These are phyloP conservation scores for Anneissia japonica DNA, from an alignment of 35 echinoderm and acorn worm species.

Conservation along the genomic window DNA sequence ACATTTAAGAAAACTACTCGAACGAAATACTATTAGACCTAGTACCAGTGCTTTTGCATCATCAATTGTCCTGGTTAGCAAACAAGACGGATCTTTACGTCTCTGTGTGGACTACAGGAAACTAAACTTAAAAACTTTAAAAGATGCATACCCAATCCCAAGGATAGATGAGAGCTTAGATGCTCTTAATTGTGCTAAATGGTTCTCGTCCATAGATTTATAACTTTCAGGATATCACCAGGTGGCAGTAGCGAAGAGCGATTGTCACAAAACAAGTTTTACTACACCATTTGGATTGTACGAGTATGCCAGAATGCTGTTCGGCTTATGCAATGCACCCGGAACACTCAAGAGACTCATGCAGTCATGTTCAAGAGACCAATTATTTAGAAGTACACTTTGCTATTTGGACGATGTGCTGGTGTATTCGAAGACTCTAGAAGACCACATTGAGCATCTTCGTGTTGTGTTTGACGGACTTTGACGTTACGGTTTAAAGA, in stretches of 20 bases:
- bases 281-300: slow-evolving; percentile 39
- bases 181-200: slow-evolving; percentile 30
- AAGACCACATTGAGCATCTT: neutral
- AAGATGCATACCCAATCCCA: slow-evolving; percentile 41
- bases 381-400: neutral
- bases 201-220: slow-evolving; percentile 43
- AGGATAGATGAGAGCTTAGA: slow-evolving; percentile 52
- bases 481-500: neutral
- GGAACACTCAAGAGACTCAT: slow-evolving; percentile 1
- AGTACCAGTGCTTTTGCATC: slow-evolving; percentile 29
- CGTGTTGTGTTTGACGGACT: neutral
- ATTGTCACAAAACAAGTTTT: slow-evolving; percentile 29
- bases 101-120: slow-evolving; percentile 59
- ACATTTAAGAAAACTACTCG: slow-evolving; percentile 25
- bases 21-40: slow-evolving; percentile 12
- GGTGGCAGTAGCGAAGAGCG: slow-evolving; percentile 17
- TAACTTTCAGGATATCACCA: slow-evolving; percentile 33
- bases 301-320: slow-evolving; percentile 35
- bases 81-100: slow-evolving; percentile 28
- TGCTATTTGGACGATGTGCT: slow-evolving; percentile 17
- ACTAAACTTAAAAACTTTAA: slow-evolving; percentile 28
- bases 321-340: slow-evolving; percentile 17
- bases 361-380: neutral
- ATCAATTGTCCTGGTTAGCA: slow-evolving; percentile 37
- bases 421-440: neutral